These are phyloP conservation scores for Poicephalus meyeri DNA, from an alignment of 2,113 vertebrate genomes.

Conservation along the genomic window DNA sequence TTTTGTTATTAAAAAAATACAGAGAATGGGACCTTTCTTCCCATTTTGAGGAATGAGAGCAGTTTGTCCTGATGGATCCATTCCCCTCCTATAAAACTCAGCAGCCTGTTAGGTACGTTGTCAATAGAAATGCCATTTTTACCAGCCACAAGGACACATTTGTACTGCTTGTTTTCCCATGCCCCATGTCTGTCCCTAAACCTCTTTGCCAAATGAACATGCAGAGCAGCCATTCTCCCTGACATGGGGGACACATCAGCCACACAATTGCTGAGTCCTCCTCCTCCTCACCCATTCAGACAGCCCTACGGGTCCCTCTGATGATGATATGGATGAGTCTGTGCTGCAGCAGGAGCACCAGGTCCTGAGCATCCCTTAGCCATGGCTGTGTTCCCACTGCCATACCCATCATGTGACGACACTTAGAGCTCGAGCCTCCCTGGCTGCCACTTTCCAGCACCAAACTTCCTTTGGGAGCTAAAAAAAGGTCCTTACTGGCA, in stretches of 20 bases:
- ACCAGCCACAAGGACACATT: not conserved
- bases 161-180: not conserved
- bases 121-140: not conserved
- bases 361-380: not conserved
- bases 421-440: accelerated
- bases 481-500: not conserved
- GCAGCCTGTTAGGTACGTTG: not conserved
- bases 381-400: not conserved
- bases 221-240: not conserved
- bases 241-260: accelerated
- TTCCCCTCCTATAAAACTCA: not conserved
- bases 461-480: not conserved
- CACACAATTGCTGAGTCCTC: accelerated
- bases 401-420: accelerated
- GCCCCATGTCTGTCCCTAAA: not conserved
- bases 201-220: not conserved
- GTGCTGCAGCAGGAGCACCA: not conserved
- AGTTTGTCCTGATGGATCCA: not conserved
- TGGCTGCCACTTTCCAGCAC: accelerated
- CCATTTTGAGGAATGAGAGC: not conserved
- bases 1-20: accelerated
- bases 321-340: accelerated
- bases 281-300: accelerated
- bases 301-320: not conserved
- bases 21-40: not conserved